phyloP scores from a whole-genome alignment of 2,888 invertebrate species.

The Volucella inanis region DNA sequence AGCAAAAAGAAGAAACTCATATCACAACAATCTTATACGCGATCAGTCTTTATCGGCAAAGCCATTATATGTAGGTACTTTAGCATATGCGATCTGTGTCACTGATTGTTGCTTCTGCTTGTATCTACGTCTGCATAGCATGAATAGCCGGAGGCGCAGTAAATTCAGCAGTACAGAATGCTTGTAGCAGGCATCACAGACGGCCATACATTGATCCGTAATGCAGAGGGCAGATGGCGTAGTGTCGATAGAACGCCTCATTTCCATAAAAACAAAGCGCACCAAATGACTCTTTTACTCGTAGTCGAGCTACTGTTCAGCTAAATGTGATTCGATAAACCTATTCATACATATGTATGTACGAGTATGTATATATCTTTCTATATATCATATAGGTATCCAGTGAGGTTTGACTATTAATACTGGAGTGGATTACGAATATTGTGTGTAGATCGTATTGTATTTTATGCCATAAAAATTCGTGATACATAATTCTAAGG shows the following conservation, averaged over 20 bases:
- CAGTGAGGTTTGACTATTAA: conserved; percentile 51
- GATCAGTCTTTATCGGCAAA: conserved; percentile 70
- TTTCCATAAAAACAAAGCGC: conserved; percentile 73
- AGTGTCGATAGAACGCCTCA: conserved; percentile 72
- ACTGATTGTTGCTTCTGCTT: conserved; percentile 61
- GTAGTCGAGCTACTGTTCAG: conserved; percentile 64
- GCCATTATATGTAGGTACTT: conserved; percentile 45
- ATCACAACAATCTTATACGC: conserved; percentile 73
- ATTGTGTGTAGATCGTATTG: conserved; percentile 8
- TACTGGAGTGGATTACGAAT: conserved; percentile 54
- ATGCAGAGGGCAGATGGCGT: conserved; percentile 57
- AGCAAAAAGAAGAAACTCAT: conserved; percentile 52
- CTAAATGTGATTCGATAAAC: conserved; percentile 2
- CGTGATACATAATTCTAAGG: conserved; percentile 50
- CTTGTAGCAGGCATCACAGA: conserved; percentile 28
- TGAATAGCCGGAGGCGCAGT: conserved; percentile 13
- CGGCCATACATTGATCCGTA: conserved; percentile 53
- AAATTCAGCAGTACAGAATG: conserved; percentile 1
- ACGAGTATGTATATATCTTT: conserved; percentile 1
- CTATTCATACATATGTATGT: not conserved
- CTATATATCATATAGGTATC: not conserved
- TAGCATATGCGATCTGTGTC: conserved; percentile 73
- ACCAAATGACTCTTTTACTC: conserved; percentile 62
- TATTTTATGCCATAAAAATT: conserved; percentile 45
- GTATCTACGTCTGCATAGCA: conserved; percentile 1